Conservation (phyloP, 1,140 invertebrate species). For the Polypedilum vanderplanki region DNA sequence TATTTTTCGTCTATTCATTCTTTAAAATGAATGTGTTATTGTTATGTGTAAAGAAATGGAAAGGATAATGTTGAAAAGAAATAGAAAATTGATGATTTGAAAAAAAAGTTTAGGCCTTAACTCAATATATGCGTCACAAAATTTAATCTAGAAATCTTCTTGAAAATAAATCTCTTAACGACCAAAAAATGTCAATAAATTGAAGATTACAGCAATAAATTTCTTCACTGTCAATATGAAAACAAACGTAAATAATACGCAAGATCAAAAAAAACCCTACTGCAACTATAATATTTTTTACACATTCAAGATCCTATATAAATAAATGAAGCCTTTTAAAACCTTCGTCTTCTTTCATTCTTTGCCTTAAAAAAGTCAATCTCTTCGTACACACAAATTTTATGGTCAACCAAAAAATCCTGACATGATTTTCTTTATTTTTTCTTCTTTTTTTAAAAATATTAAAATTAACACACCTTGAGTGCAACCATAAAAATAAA, state of each 20-base stretch:
- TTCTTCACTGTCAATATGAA: no score
- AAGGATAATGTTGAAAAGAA: conserved; percentile 3
- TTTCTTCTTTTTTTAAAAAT: conserved; percentile 11
- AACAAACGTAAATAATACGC: no score
- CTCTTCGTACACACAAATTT: neutral
- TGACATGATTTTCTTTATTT: neutral
- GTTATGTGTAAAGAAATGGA: neutral
- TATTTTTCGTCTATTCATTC: neutral
- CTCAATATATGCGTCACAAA: no score
- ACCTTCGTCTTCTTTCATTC: neutral
- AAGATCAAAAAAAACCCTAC: neutral
- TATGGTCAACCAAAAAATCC: conserved; percentile 17
- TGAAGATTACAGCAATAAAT: no score
- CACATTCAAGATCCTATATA: neutral
- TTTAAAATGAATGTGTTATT: neutral
- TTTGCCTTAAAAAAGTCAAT: neutral
- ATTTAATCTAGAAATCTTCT: no score
- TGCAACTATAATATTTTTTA: conserved; percentile 4
- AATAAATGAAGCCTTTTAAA: neutral
- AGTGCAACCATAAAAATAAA: conserved; percentile 18
- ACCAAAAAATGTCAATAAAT: no score
- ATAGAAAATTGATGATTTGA: conserved; percentile 19
- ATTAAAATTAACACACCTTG: conserved; percentile 13
- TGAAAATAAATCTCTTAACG: no score
- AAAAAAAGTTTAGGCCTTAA: neutral